Evolutionary conservation across 2,888 invertebrate genomes (phyloP).

Genomic region (Linnaemya tessellans): DNA sequence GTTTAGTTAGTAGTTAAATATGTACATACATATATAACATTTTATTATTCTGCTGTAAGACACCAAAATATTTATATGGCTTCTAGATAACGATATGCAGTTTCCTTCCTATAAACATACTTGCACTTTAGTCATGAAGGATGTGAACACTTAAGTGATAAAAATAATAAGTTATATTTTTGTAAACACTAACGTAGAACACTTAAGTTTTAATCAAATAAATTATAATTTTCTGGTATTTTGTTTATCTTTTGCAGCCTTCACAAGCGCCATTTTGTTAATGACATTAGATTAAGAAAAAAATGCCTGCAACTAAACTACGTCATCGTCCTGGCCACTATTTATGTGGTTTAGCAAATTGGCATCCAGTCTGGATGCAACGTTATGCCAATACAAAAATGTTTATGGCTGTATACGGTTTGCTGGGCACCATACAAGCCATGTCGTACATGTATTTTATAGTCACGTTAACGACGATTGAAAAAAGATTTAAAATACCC

Average conservation of each 20-base stretch:
- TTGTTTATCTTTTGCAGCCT: constrained; percentile 36
- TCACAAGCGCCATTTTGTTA: constrained; percentile 3
- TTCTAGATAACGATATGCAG: too few relatives aligned
- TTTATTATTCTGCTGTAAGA: too few relatives aligned
- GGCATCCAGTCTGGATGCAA: constrained; percentile 86
- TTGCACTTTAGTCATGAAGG: too few relatives aligned
- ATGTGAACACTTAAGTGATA: too few relatives aligned
- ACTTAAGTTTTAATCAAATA: not conserved
- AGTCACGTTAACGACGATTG: constrained; percentile 87
- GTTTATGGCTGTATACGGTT: constrained; percentile 86
- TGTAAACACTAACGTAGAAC: not conserved
- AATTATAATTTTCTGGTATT: not conserved
- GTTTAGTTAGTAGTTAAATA: too few relatives aligned
- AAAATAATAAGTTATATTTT: too few relatives aligned
- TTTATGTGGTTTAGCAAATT: constrained; percentile 85
- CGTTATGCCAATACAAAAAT: constrained; percentile 85
- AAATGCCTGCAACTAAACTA: constrained; percentile 69
- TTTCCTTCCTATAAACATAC: too few relatives aligned
- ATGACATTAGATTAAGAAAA: not conserved
- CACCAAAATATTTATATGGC: too few relatives aligned
- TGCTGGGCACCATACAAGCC: constrained; percentile 87
- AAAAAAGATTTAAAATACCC: constrained; percentile 88
- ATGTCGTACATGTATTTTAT: constrained; percentile 87
- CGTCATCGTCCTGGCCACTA: constrained; percentile 75
- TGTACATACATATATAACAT: too few relatives aligned